Evolutionary conservation across 2,888 invertebrate species (phyloP), one percentile per base, ranked within the genome.

Genomic region (Disparrhopalites patrizii): DNA sequence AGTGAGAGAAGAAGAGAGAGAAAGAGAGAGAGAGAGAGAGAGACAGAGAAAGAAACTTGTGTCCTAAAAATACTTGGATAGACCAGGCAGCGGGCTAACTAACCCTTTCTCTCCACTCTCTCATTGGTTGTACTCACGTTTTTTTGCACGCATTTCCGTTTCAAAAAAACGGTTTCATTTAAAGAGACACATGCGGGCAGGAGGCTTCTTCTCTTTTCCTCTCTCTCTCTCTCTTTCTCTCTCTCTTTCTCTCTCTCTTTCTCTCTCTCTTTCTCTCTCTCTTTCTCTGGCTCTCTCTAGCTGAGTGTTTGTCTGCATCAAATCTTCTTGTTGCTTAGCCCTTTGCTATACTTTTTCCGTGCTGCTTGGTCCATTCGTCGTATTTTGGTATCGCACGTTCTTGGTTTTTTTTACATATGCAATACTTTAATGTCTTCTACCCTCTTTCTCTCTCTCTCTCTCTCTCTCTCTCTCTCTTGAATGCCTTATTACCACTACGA

Each of bases 171-270:
- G 47, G 68, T 47, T 65, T 65, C 68, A 64, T 67, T 67, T 67
- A 54, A 68, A 68, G 65, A 68, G 65, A 68, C 68, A 68, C 64
- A 68, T 68, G 68, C 68, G 68, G 68, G 68, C 65, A 68, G 52
- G 50, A 56, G 55, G 28, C 47, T 55, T 60, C 43, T 51, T 62
- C 30, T 54, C 62, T 52, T 43, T 28, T 62, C 31, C 55, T 62
- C 62, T 54, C 8, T 30, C 30, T 28, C 54, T 54, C 47, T 20
- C 25, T 47, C 47, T 15, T 40, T 18, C 43, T 43, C 27, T 38
- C 23, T 31, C 33, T 61, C 31, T 61, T 15, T 18, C 13, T 43
- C 57, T 57, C 20, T 55, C 54, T 55, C 33, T 28, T 20, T 57
- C 57, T 56, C 56, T 56, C 15, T 38, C 50, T 50, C 20, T 25